Base-by-base conservation (phyloP, 2,113 vertebrate species). In the Dinomys branickii region DNA sequence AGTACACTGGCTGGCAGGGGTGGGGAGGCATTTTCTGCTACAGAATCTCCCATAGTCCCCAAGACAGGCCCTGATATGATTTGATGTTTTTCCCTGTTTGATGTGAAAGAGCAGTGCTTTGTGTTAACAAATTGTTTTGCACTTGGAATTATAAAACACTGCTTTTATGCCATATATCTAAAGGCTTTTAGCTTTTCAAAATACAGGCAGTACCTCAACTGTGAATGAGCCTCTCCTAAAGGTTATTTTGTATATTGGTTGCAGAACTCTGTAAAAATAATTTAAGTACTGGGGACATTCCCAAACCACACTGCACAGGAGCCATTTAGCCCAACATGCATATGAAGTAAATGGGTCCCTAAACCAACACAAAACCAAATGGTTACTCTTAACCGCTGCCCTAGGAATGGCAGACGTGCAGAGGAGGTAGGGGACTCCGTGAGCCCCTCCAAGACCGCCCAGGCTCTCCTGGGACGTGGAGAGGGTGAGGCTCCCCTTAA, bases 261-360 rank as follows among this genome's bases (percentile, higher is more conserved):
- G 88, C 69, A 63, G 73, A 96, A 58, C 30, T 82, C 89, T 90
- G n/a, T 90, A 91, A 87, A 96, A 92, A 56, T 52, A 81, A 75
- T 52, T 85, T 52, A 86, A 24, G 54, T 44, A 47, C n/a, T 50
- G 14, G 17, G 14, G 75, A 11, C 24, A 24, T 92, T 94, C 97
- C 89, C 78, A 86, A 85, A 54, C 71, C 14, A 38, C 61, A 88
- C 56, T 52, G 33, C 54, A 91, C 35, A 87, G 77, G 28, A 61
- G 44, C 59, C 47, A 13, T 38, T 82, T 44, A 90, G 83, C 44
- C 30, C 56, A 86, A 33, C 4, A 30, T 56, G 14, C 4, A 54
- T 24, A n/a, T 82, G 56, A 67, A 63, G 33, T 73, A 52, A 86
- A 61, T 84, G 77, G 38, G 41, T 58, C 33, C 59, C 20, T n/a